Conservation (phyloP, 23 tunicate species). For the Halocynthia aurantium region DNA sequence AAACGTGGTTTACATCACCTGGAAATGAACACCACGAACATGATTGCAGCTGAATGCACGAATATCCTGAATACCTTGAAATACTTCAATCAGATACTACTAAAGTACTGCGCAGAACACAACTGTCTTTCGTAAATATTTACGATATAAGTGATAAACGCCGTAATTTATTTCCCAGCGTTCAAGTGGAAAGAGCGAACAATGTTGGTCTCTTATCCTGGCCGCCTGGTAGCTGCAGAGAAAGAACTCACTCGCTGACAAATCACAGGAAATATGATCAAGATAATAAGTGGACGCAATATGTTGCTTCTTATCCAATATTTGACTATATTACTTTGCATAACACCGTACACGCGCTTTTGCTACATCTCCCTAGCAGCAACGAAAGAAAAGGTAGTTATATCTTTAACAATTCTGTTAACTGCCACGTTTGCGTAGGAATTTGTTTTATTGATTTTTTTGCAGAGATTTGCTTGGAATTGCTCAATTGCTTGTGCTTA, state of each 20-base stretch:
- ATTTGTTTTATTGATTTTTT: not conserved
- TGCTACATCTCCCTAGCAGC: slow-evolving; percentile 3
- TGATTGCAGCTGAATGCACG: not conserved
- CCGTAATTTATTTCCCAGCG: not conserved
- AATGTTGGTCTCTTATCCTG: not conserved
- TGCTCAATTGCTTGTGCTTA: not conserved
- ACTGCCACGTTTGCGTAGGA: no score
- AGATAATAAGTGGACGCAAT: slow-evolving; percentile 7
- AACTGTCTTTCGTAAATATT: no score
- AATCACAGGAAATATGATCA: not conserved
- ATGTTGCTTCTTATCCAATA: slow-evolving; percentile 2
- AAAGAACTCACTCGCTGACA: not conserved
- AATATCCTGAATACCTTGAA: not conserved
- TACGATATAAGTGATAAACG: no score
- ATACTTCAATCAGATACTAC: not conserved
- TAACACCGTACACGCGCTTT: not conserved
- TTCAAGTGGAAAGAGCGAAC: not conserved
- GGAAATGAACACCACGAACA: not conserved
- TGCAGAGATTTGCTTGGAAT: slow-evolving; percentile 10
- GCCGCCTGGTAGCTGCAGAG: not conserved
- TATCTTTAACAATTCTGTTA: not conserved
- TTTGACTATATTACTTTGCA: slow-evolving; percentile 5
- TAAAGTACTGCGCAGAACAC: not conserved
- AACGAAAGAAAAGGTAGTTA: not conserved
- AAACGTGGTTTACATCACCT: not conserved